phyloP scores from a whole-genome alignment of 2,888 invertebrate genomes.

The Hyposoter didymator region DNA sequence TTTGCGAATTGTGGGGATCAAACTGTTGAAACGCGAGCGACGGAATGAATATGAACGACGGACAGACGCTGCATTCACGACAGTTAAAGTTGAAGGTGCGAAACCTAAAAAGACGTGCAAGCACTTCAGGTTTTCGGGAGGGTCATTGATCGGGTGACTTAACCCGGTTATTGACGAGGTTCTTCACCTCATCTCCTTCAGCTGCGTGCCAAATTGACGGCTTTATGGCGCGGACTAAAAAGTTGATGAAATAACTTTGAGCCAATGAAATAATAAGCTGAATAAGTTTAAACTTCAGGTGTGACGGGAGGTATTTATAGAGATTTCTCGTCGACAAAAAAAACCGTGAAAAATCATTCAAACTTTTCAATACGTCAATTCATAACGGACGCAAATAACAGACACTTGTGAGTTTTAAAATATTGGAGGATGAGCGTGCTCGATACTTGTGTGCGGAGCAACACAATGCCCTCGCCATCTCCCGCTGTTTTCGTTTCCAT shows the following conservation, averaged over 20 bases:
- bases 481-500: neutral
- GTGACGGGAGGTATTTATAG: neutral
- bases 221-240: constrained; percentile 1
- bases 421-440: neutral
- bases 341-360: neutral
- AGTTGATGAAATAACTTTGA: neutral
- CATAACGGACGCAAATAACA: neutral
- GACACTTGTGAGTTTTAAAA: neutral
- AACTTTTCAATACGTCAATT: neutral
- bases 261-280: neutral
- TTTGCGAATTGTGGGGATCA: neutral
- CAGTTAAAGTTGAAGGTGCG: neutral
- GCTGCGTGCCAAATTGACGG: constrained; percentile 9
- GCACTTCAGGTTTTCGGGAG: constrained; percentile 2
- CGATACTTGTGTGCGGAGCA: neutral
- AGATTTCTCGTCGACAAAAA: neutral
- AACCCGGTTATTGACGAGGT: constrained; percentile 15
- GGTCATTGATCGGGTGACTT: constrained; percentile 19
- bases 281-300: neutral
- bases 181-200: constrained; percentile 13
- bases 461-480: neutral
- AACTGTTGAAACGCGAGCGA: neutral
- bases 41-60: neutral
- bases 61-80: neutral
- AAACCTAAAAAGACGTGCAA: neutral